Evolutionary conservation across 2,113 vertebrate species (phyloP), one percentile per base, ranked within the genome.

Genomic region (Labeo rohita): DNA sequence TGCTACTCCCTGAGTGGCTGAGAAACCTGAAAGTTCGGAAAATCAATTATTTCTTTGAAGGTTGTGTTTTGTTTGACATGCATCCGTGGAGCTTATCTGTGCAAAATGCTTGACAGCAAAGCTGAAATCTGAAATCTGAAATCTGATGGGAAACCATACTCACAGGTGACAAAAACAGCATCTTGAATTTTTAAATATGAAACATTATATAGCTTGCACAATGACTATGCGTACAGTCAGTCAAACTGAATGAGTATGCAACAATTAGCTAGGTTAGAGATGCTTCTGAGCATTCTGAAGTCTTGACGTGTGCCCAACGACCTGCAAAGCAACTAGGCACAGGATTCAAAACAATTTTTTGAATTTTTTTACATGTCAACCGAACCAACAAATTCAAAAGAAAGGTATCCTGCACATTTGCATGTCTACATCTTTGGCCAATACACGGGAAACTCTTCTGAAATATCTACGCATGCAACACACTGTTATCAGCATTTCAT

Each of bases 1-100:
- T 94, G 91, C 94, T 93, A 87, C 94, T 93, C 87, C 96, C 96
- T 87, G 96, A 97, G 90, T 98, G 96, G 93, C 96, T 97, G 43
- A 99, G 93, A 88, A 98, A 96, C 88, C 97, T 98, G 91, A 28
- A 36, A 79, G 43, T 47, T 12, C 43, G 45, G n/a, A 72, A 87
- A 3, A 54, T 66, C n/a, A 3, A 36, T 1, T 16, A 47, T 3
- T 45, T 73, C 15, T 43, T 50, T 10, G 16, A 70, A 70, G 18
- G 15, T 4, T 18, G 34, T 39, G 34, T 28, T 70, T 36, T 68
- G 66, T 73, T n/a, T n/a, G 2, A 45, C 18, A 18, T 73, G 39
- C 5, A n/a, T 49, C 43, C 13, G 16, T 10, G 3, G 13, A 21
- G 36, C 11, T 65, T 66, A 13, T 66, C 13, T 39, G 39, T 66